These are phyloP conservation scores for Elachura formosa DNA, from an alignment of 2,113 vertebrate species.

Conservation along the genomic window DNA sequence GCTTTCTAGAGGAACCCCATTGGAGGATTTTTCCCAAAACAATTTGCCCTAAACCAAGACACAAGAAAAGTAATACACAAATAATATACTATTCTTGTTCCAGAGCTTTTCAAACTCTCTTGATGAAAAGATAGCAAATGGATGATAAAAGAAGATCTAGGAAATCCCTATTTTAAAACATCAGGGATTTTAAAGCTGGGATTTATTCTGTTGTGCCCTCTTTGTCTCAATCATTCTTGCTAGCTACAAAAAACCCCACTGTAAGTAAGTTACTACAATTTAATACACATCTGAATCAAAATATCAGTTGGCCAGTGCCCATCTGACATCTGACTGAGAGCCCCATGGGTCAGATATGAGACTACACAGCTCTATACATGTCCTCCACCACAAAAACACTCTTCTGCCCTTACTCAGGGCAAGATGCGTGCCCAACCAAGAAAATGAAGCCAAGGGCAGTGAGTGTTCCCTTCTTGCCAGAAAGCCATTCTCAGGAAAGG, in stretches of 20 bases:
- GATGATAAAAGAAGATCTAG: background rate
- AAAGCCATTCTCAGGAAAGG: background rate
- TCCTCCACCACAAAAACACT: background rate
- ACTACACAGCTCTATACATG: background rate
- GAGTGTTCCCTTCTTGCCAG: background rate
- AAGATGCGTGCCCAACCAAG: fast-evolving
- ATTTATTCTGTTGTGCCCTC: background rate
- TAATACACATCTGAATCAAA: background rate
- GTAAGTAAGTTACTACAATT: background rate
- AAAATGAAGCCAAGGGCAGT: background rate
- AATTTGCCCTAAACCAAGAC: too few species aligned
- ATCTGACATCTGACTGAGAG: background rate
- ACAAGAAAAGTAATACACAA: background rate
- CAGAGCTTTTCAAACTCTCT: background rate
- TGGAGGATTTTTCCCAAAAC: too few species aligned
- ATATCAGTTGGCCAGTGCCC: background rate
- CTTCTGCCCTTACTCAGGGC: fast-evolving
- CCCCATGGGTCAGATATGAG: fast-evolving
- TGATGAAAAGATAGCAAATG: background rate
- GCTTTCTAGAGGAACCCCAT: too few species aligned
- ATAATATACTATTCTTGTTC: background rate
- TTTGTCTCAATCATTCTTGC: background rate
- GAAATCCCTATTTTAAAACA: background rate
- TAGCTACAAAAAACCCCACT: background rate
- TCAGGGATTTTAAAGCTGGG: background rate